Evolutionary conservation across 2,113 vertebrate species (phyloP), one percentile per base, ranked within the genome.

Genomic region (Agelaius phoeniceus): DNA sequence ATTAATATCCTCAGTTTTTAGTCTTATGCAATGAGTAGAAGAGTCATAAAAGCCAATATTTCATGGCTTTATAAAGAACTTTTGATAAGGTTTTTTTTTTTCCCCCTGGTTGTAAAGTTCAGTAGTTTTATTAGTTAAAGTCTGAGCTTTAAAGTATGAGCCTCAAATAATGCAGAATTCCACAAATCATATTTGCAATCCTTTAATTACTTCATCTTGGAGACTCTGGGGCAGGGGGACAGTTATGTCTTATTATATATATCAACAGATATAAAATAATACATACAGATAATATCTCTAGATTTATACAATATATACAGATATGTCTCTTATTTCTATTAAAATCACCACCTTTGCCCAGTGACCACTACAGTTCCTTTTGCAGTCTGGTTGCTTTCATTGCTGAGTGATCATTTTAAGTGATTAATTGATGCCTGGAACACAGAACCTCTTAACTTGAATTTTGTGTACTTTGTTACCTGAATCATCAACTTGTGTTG

Each of bases 161-260:
- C 14, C 31, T 76, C 71, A 37, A 31, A 48, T 61, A 15, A 27
- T 16, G 4, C 13, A 66, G 9, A 58, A 88, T 61, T 77, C 19
- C 41, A 21, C 13, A 67, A 62, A 54, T 69, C 4, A 8, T 31
- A 19, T 58, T 79, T 55, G 2, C 10, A 87, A 24, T 49, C 7
- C 3, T 82, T 73, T 39, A 15, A 43, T 46, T 73, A 23, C 6
- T 78, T 11, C 4, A 23, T 21, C 11, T 46, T 52, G n/a, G 24
- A 48, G 19, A 26, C 2, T 15, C 1, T 58, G n/a, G 10, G 16
- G 6, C 5, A 33, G 17, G 4, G 3, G 8, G 2, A 9, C 5
- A 31, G 11, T 3, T 54, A 1, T 49, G 6, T 19, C 9, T 48
- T 41, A 3, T 6, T 30, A 6, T 19, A 2, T 30, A 1, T 11